Evolutionary conservation across 2,797 vertebrate genomes (phyloP).

Genomic region (Tapirus indicus): DNA sequence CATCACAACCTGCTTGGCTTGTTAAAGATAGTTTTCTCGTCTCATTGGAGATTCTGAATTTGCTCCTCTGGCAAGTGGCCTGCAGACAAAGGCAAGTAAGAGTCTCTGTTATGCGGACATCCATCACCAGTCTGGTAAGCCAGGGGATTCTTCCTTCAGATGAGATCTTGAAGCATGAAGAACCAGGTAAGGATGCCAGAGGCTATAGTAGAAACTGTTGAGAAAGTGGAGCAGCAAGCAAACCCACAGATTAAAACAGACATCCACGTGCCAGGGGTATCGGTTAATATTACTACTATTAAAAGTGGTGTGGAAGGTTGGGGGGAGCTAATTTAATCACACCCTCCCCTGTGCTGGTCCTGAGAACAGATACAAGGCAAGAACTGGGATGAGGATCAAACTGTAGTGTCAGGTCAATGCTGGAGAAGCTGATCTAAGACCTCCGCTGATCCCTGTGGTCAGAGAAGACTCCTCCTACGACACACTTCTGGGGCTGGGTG

Average conservation of each 20-base stretch:
- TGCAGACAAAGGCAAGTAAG: background rate
- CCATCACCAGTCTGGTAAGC: background rate
- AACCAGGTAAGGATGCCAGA: background rate
- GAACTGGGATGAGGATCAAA: background rate
- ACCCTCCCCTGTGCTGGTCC: background rate
- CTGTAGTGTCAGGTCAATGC: background rate
- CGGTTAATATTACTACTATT: background rate
- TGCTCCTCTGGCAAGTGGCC: background rate
- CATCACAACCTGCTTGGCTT: background rate
- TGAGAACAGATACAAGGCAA: background rate
- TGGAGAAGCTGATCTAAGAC: background rate
- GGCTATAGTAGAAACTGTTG: background rate
- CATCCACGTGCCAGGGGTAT: background rate
- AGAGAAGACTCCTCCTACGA: background rate
- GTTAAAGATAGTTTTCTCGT: background rate
- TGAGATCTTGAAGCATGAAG: background rate
- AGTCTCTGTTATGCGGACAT: background rate
- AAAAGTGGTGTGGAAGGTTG: background rate
- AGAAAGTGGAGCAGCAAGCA: background rate
- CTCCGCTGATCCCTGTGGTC: background rate
- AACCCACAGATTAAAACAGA: background rate
- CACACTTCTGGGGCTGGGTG: background rate
- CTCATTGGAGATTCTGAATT: background rate
- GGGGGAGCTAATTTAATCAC: background rate
- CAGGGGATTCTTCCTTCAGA: background rate